phyloP scores from a whole-genome alignment of 2,113 vertebrate species.

The Petrocephalus zakoni region DNA sequence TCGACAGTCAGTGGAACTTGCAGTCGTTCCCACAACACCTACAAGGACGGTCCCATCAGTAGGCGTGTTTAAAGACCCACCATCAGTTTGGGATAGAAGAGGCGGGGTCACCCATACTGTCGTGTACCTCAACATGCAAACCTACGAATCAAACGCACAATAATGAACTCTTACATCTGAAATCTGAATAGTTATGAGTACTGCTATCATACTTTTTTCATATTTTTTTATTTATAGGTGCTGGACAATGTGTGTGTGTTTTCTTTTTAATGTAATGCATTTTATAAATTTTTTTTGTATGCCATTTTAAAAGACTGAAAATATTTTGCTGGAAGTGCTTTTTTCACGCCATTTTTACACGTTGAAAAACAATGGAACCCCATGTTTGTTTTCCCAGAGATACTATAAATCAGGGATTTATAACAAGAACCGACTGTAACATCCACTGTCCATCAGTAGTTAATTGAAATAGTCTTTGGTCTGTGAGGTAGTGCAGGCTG shows the following conservation, averaged over 20 bases:
- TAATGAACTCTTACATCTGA: neutral
- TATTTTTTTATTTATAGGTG: neutral
- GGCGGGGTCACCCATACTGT: neutral
- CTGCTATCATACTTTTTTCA: neutral
- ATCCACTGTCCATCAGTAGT: neutral
- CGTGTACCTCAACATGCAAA: neutral
- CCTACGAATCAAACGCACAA: neutral
- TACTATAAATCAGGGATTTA: constrained; percentile 14
- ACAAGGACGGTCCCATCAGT: neutral
- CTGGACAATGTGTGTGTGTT: neutral
- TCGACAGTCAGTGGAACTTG: neutral
- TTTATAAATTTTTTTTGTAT: constrained; percentile 16
- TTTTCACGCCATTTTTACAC: neutral
- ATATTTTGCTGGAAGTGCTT: neutral
- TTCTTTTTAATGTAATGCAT: constrained; percentile 12
- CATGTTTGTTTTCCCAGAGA: neutral
- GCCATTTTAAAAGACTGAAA: neutral
- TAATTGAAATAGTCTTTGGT: neutral
- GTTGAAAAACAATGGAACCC: neutral
- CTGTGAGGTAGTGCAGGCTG: neutral
- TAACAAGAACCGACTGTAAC: neutral
- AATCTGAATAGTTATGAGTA: neutral
- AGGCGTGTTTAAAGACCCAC: neutral
- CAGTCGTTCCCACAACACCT: neutral
- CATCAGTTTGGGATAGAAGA: neutral